These are phyloP conservation scores for Elephantulus edwardii DNA, from an alignment of 2,113 vertebrate genomes.

Conservation along the genomic window DNA sequence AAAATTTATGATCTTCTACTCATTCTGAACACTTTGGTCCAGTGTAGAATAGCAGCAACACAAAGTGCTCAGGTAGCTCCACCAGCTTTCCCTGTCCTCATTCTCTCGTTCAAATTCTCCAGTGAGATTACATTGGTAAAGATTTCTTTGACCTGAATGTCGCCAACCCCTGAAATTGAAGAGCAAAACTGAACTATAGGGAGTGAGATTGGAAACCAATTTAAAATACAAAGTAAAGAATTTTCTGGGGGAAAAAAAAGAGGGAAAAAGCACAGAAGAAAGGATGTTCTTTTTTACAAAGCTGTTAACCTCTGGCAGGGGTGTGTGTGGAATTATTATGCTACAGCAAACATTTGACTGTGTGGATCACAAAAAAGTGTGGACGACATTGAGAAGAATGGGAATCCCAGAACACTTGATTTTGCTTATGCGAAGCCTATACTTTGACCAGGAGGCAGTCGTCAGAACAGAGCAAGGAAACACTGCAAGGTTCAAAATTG, in stretches of 20 bases:
- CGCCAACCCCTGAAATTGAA: slow-evolving; percentile 26
- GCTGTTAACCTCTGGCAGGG: slow-evolving; percentile 1
- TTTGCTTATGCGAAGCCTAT: too few relatives aligned
- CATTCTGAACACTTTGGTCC: neutral
- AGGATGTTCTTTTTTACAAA: neutral
- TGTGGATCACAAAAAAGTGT: too few relatives aligned
- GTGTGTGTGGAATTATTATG: neutral
- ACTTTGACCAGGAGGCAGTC: too few relatives aligned
- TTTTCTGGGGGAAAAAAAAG: neutral
- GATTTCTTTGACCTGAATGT: slow-evolving; percentile 39
- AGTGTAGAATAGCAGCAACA: neutral
- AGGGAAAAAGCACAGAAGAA: neutral
- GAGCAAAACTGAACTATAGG: slow-evolving; percentile 14
- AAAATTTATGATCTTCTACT: neutral
- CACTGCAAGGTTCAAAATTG: too few relatives aligned
- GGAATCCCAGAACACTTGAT: too few relatives aligned
- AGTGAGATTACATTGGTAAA: slow-evolving; percentile 9
- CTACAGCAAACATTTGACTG: too few relatives aligned
- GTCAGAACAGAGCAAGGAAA: too few relatives aligned
- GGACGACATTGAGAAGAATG: too few relatives aligned
- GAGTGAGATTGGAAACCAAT: neutral
- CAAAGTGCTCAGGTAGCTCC: neutral
- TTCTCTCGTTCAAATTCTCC: neutral
- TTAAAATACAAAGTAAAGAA: slow-evolving; percentile 44
- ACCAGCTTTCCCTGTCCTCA: neutral